A percentile compares a stretch with the other conserved stretches of the same genome.
Evolutionary conservation across 2,888 invertebrate species (phyloP).

Genomic region (Rhaphigaster nebulosa): DNA sequence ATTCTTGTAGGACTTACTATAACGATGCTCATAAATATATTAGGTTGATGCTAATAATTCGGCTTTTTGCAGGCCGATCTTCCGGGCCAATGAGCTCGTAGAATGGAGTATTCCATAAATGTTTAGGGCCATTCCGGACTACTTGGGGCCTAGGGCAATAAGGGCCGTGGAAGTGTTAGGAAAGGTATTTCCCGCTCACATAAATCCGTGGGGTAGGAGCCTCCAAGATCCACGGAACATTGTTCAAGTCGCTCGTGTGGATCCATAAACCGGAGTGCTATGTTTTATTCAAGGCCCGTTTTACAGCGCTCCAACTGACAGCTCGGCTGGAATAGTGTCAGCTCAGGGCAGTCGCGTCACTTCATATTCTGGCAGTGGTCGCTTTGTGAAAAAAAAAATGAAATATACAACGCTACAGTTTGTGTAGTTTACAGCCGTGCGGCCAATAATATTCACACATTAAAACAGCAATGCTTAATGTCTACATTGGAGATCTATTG

Average conservation of each 20-base stretch:
- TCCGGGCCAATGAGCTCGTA: too few relatives aligned
- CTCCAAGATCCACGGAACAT: neutral
- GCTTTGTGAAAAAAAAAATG: neutral
- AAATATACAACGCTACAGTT: neutral
- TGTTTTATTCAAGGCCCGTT: constrained; percentile 19
- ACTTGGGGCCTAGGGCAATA: too few relatives aligned
- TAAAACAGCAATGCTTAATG: too few relatives aligned
- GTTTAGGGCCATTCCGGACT: neutral
- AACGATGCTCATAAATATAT: too few relatives aligned
- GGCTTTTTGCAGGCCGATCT: too few relatives aligned
- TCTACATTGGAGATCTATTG: too few relatives aligned
- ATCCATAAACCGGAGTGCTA: constrained; percentile 22
- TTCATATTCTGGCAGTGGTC: constrained; percentile 36
- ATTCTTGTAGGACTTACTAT: too few relatives aligned
- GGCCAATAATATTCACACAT: neutral
- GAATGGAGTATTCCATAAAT: neutral
- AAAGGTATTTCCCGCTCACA: neutral
- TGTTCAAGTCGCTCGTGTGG: neutral
- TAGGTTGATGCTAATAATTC: too few relatives aligned
- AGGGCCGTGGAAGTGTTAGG: neutral
- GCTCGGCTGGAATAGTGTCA: constrained; percentile 9
- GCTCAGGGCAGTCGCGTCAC: neutral
- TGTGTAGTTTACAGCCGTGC: neutral
- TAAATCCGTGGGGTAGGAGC: neutral
- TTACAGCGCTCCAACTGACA: constrained; percentile 1